Conservation (phyloP, 2,797 vertebrate genomes). For the Xiphorhynchus erythropygius region DNA sequence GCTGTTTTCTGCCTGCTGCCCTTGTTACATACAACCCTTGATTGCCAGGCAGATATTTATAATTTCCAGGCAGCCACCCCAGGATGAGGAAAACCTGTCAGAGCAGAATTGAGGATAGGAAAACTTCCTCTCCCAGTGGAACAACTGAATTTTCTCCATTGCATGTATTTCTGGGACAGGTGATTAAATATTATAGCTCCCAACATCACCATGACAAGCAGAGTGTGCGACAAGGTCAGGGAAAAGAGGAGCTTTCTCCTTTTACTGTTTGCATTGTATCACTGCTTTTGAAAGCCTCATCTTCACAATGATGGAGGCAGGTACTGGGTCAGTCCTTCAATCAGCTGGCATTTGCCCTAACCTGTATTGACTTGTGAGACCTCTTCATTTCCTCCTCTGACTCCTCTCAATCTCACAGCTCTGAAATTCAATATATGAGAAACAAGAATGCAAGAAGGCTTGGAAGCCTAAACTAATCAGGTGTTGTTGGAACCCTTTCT, state of each 20-base stretch:
- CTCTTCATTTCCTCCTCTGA: constrained; percentile 37
- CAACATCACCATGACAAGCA: rapidly evolving
- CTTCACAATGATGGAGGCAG: neutral
- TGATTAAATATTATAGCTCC: neutral
- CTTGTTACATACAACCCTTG: neutral
- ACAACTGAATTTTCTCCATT: neutral
- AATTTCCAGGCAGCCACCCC: neutral
- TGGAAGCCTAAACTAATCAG: constrained; percentile 7
- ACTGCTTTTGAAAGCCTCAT: neutral
- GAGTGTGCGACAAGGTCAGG: neutral
- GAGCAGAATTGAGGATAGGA: neutral
- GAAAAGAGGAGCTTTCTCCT: neutral
- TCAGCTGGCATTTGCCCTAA: constrained; percentile 20
- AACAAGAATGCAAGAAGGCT: neutral
- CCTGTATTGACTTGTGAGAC: constrained; percentile 10
- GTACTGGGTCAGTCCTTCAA: neutral
- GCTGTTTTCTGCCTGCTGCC: neutral
- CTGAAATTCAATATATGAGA: constrained; percentile 38
- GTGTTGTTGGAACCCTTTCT: neutral
- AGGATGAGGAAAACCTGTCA: neutral
- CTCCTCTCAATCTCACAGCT: neutral
- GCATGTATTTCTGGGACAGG: neutral
- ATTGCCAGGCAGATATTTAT: neutral
- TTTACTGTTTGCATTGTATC: neutral
- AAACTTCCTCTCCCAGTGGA: neutral